phyloP scores from a whole-genome alignment of 23 tunicate species.

The Styela plicata region DNA sequence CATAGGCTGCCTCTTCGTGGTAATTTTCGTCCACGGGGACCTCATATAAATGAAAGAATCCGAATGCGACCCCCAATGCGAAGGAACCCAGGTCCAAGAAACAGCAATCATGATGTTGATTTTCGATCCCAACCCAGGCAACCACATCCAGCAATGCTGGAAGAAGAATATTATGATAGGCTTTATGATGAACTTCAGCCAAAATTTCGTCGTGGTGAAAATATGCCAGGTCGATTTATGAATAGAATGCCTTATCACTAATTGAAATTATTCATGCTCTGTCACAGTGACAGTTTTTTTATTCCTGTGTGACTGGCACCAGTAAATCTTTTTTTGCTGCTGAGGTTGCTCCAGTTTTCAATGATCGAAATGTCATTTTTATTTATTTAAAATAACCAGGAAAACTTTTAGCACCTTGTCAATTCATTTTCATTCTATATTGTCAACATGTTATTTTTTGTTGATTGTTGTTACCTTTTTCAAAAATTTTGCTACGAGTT shows the following conservation, averaged over 20 bases:
- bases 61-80: not conserved
- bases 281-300: no score
- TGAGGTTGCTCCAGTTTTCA: no score
- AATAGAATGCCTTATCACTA: not conserved
- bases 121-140: constrained; percentile 7
- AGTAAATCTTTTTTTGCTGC: no score
- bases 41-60: not conserved
- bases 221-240: not conserved
- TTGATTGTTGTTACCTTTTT: no score
- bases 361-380: no score
- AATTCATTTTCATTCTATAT: no score
- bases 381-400: no score
- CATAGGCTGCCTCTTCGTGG: not conserved
- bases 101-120: not conserved
- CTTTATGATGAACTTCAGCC: constrained; percentile 13
- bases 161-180: constrained; percentile 20
- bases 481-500: no score
- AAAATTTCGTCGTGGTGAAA: constrained; percentile 11
- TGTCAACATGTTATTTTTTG: no score
- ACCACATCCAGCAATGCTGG: not conserved
- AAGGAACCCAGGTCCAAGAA: not conserved
- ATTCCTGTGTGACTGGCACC: no score
- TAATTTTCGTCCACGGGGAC: not conserved
- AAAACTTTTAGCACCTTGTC: no score
- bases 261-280: no score